Evolutionary conservation across 2,888 invertebrate species (phyloP), one percentile per base, ranked within the genome.

Genomic region (Ametastegia equiseti): DNA sequence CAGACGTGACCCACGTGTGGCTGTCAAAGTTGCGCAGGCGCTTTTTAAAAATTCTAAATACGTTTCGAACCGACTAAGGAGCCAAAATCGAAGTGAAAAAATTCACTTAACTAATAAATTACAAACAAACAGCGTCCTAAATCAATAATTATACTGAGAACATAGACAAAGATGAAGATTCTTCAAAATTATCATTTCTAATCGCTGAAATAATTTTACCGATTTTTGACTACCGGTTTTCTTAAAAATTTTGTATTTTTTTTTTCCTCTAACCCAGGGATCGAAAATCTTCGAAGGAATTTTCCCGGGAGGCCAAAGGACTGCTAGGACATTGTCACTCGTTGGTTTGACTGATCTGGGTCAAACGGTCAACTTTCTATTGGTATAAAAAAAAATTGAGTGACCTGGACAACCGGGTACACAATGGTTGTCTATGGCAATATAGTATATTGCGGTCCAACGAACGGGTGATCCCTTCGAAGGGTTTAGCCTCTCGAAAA

Each of bases 351-450:
- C 54, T 27, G 77, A 83, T 83, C 81, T 83, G 80, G 84, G 84
- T 85, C 83, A 82, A 39, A 77, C 50, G 65, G 80, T 77, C 73
- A 83, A 83, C 83, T 85, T 84, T 86, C 84, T 54, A 82, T 73
- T 54, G 47, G 50, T 54, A 79, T 71, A 80, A 82, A 81, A 82
- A 82, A 80, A 80, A 81, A 80, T 69, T 2, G 30, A 42, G 30
- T 15, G 19, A 81, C 83, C 80, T 80, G 81, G 36, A 27, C 78
- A 50, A n/a, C 47, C 13, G 75, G 69, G 77, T 54, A 81, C 47
- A 78, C 80, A 82, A 69, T 75, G 65, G 63, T 65, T 63, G 80
- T 60, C 57, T 73, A n/a, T n/a, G 78, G 81, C 81, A 83, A 81
- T 75, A 81, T 77, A 81, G 77, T 81, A 77, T 80, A 75, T 75